Evolutionary conservation across 2,888 invertebrate species (phyloP).

Genomic region (Mesoligia furuncula): DNA sequence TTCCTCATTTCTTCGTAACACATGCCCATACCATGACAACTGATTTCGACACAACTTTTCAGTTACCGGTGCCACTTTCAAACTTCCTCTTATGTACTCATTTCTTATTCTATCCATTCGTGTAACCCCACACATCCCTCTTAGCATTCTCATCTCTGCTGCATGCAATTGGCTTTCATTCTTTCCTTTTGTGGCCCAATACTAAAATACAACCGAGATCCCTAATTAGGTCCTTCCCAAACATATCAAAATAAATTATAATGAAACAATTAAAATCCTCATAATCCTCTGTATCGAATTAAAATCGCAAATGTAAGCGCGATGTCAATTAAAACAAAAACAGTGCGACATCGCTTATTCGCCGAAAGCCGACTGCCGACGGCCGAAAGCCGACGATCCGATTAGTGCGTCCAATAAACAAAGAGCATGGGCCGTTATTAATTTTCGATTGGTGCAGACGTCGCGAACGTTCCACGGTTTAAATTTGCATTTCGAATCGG

Average conservation of each 20-base stretch:
- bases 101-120: too few relatives aligned
- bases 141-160: too few relatives aligned
- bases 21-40: too few relatives aligned
- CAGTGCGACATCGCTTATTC: constrained; percentile 73
- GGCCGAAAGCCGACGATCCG: constrained; percentile 76
- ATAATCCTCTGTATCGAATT: constrained; percentile 61
- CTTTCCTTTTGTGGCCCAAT: background rate
- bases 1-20: too few relatives aligned
- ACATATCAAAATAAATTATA: constrained; percentile 23
- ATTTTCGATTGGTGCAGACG: constrained; percentile 83
- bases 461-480: constrained; percentile 70
- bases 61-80: too few relatives aligned
- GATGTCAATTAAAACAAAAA: constrained; percentile 72
- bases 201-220: background rate
- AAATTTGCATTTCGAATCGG: constrained; percentile 65
- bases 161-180: too few relatives aligned
- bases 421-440: constrained; percentile 80
- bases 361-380: constrained; percentile 76
- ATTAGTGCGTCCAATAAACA: constrained; percentile 84
- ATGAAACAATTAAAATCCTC: constrained; percentile 52
- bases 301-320: constrained; percentile 66
- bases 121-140: too few relatives aligned
- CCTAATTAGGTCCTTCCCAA: background rate
- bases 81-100: too few relatives aligned
- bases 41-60: too few relatives aligned